Conservation (phyloP, 2,113 vertebrate genomes). For the Toxostoma redivivum region DNA sequence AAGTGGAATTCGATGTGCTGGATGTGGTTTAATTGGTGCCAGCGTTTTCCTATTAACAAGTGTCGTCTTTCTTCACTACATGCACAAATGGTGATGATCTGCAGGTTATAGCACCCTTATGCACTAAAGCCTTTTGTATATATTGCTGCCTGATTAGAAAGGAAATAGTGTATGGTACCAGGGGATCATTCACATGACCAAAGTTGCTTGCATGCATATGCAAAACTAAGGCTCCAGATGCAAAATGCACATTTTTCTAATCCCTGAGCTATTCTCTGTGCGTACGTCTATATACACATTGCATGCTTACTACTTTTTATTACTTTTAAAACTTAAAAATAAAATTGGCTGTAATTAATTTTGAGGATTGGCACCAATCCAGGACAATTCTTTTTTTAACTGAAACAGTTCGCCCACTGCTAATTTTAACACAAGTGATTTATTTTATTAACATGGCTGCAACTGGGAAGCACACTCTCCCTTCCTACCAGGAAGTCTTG, state of each 20-base stretch:
- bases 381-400: conserved; percentile 8
- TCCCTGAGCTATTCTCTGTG: background rate
- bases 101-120: background rate
- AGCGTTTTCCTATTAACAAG: conserved; percentile 27
- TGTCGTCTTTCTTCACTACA: background rate
- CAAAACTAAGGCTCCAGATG: background rate
- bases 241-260: background rate
- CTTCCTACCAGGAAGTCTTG: background rate
- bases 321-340: conserved; percentile 42
- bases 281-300: background rate
- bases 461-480: background rate
- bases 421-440: conserved; percentile 33
- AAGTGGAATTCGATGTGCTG: background rate
- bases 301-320: conserved; percentile 6
- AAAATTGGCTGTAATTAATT: conserved; percentile 8
- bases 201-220: background rate
- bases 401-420: background rate
- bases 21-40: conserved; percentile 22
- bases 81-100: background rate
- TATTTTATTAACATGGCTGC: background rate
- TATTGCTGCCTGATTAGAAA: background rate
- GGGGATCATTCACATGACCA: background rate
- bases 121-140: background rate
- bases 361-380: conserved; percentile 4
- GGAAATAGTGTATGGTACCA: background rate